Evolutionary conservation across 2,888 invertebrate genomes (phyloP), one percentile per base, ranked within the genome.

Genomic region (Lamellibrachia columna): DNA sequence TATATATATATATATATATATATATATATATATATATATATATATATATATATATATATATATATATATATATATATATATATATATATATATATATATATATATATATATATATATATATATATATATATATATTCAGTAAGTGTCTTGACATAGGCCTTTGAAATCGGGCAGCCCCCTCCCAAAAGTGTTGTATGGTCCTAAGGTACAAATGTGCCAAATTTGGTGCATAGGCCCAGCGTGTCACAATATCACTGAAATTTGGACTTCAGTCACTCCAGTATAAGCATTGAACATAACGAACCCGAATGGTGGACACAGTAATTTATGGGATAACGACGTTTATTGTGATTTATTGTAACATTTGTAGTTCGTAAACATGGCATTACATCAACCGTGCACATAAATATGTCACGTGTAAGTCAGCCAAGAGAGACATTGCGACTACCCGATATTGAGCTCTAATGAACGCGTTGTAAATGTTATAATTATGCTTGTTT

Each of bases 21-120:
- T 58, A 58, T 7, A 15, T 4, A 6, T 75, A 22, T 75, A 75
- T 22, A 22, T 15, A 15, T 15, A 75, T 11, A 75, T 11, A 60
- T 60, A 8, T 60, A 3, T 15, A 60, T 60, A 60, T 40, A 7
- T 22, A 60, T 3, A 15, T 15, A 22, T 11, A 4, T 7, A 60
- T 15, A 60, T 60, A 60, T 22, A 60, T 11, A 7, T 15, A 22
- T 15, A 60, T 60, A 7, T 60, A 60, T 60, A 11, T 60, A 60
- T 60, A 9, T 75, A 75, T 75, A 15, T 75, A 75, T 75, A 75
- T 75, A 75, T 75, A 15, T 75, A 75, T 75, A 75, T 75, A 75
- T 75, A 75, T 75, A 75, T 75, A 15, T 75, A 75, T 75, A 75
- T 75, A 75, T 75, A 75, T 75, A 75, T 75, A 75, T 75, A 75